phyloP scores from a whole-genome alignment of 2,797 vertebrate genomes.

The Platalea minor region DNA sequence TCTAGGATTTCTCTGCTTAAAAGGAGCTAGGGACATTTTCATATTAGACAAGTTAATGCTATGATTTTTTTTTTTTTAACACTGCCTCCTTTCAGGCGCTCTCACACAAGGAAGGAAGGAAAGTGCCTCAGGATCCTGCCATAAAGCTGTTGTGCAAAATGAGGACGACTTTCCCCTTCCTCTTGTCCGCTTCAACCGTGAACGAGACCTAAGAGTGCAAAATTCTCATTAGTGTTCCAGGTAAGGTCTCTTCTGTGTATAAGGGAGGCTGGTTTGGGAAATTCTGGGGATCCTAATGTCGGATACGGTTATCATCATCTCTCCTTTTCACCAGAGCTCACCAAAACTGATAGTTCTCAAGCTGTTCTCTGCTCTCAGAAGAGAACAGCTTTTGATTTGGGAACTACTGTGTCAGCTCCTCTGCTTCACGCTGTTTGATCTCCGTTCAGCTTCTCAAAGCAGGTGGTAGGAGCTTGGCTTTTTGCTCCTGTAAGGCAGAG shows the following conservation, averaged over 20 bases:
- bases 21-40: neutral
- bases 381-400: neutral
- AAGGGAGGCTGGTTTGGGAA: neutral
- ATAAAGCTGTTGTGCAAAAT: neutral
- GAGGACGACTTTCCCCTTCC: neutral
- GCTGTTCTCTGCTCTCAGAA: neutral
- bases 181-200: neutral
- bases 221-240: neutral
- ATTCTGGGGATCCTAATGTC: neutral
- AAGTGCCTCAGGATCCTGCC: neutral
- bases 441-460: neutral
- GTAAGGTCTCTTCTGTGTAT: neutral
- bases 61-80: neutral
- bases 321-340: neutral
- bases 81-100: neutral
- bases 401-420: neutral
- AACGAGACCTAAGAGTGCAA: neutral
- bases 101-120: neutral
- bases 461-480: neutral
- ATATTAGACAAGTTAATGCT: neutral
- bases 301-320: neutral
- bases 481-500: neutral
- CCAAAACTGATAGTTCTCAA: neutral
- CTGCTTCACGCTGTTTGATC: neutral
- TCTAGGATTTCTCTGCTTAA: neutral